A percentile compares a stretch with the other conserved stretches of the same genome.
phyloP scores from a whole-genome alignment of 2,113 vertebrate species.

The Telmatochromis sp. region DNA sequence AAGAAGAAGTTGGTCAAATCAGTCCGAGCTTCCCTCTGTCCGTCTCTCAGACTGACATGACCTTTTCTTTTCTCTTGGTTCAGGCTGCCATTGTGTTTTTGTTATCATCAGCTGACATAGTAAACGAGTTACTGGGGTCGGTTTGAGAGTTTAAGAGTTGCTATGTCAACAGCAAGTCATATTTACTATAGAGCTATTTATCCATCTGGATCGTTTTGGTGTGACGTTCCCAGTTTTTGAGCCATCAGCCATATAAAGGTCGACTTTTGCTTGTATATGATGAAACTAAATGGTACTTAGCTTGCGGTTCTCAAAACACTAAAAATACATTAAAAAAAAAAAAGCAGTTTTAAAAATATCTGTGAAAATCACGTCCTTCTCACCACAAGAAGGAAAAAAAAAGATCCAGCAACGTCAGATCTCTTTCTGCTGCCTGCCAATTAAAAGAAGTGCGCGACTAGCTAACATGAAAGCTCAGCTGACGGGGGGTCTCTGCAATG shows the following conservation, averaged over 20 bases:
- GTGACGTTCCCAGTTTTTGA: neutral
- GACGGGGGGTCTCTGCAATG: neutral
- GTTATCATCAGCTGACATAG: neutral
- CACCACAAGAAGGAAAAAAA: neutral
- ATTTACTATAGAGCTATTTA: neutral
- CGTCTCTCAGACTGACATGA: rapidly evolving
- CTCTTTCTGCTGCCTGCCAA: rapidly evolving
- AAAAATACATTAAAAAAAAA: neutral
- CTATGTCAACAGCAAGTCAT: neutral
- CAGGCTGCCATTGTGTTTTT: neutral
- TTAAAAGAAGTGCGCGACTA: neutral
- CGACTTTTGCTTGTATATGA: neutral
- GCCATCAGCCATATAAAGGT: neutral
- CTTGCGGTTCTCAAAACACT: neutral
- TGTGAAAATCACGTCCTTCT: neutral
- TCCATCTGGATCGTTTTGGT: neutral
- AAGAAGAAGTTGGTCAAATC: neutral
- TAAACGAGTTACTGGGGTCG: rapidly evolving
- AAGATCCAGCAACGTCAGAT: neutral
- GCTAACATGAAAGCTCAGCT: neutral
- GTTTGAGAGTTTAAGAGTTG: neutral
- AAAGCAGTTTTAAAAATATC: neutral
- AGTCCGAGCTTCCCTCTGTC: rapidly evolving
- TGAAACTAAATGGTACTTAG: neutral
- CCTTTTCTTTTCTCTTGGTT: neutral